Evolutionary conservation across 2,113 vertebrate genomes (phyloP).

Genomic region (Tachuris rubrigastra): DNA sequence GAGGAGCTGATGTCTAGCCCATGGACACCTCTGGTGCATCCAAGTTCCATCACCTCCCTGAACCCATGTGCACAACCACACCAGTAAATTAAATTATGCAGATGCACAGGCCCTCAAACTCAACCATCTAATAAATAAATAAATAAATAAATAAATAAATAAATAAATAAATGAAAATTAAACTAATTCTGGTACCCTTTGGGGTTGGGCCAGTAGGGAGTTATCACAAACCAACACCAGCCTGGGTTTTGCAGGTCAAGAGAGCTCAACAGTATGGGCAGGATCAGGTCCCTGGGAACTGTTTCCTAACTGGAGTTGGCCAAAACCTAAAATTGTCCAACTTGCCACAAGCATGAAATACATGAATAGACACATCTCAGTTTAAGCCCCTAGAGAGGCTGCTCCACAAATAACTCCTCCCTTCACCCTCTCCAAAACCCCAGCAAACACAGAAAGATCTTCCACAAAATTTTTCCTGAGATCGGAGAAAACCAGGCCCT

Average conservation of each 20-base stretch:
- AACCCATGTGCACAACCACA: not conserved
- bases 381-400: not conserved
- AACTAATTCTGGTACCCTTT: not conserved
- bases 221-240: not conserved
- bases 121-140: too few relatives aligned
- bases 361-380: not conserved
- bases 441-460: not conserved
- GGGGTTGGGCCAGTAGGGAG: not conserved
- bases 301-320: not conserved
- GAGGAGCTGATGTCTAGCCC: not conserved
- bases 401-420: not conserved
- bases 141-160: too few relatives aligned
- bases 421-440: not conserved
- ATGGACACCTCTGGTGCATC: accelerated
- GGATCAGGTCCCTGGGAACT: not conserved
- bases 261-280: not conserved
- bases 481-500: not conserved
- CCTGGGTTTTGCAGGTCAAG: not conserved
- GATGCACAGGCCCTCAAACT: not conserved
- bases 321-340: not conserved
- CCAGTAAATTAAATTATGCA: not conserved
- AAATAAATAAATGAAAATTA: not conserved
- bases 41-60: not conserved
- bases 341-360: not conserved
- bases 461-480: not conserved